Evolutionary conservation across 2,797 vertebrate genomes (phyloP), one percentile per base, ranked within the genome.

Genomic region (Catharus ustulatus): DNA sequence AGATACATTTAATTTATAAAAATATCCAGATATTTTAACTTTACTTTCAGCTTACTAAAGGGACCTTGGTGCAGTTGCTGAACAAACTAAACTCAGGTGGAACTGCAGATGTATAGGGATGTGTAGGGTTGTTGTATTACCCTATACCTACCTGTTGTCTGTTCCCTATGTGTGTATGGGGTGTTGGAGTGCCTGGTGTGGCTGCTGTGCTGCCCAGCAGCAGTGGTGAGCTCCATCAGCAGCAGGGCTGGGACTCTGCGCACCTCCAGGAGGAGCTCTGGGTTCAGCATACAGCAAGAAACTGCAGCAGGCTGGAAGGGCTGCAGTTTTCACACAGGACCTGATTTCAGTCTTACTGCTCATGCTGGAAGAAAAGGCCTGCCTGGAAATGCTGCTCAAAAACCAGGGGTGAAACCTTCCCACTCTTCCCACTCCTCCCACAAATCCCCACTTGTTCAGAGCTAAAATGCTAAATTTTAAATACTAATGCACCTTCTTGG

Each of bases 211-310:
- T 34, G 59, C 9, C 32, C 21, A 26, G 64, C 81, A 63, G 77
- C 84, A 63, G n/a, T 1, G 7, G 6, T 34, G 38, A 51, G 43
- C 74, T 63, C 29, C 0, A 2, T 4, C 62, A 36, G 73, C 0
- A 0, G 59, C 51, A 58, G 68, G 43, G 38, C 34, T 72, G 64
- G 38, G 32, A n/a, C 45, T 49, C 45, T 29, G 42, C 0, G 0
- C 21, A 6, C 92, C 96, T 89, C 76, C 95, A 96, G 96, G 88
- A 93, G 96, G 97, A 91, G 95, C 95, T 95, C 79, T 91, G 84
- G 23, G 2, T 79, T 84, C 93, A 94, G 73, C 2, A 0, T 10
- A 48, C 30, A 29, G 66, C 57, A 12, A 4, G 43, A 17, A 73
- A 11, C 36, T 21, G 42, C 18, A 22, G 2, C 54, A 6, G 59